These are phyloP conservation scores for Suricata suricatta DNA, from an alignment of 2,113 vertebrate species.

Conservation along the genomic window DNA sequence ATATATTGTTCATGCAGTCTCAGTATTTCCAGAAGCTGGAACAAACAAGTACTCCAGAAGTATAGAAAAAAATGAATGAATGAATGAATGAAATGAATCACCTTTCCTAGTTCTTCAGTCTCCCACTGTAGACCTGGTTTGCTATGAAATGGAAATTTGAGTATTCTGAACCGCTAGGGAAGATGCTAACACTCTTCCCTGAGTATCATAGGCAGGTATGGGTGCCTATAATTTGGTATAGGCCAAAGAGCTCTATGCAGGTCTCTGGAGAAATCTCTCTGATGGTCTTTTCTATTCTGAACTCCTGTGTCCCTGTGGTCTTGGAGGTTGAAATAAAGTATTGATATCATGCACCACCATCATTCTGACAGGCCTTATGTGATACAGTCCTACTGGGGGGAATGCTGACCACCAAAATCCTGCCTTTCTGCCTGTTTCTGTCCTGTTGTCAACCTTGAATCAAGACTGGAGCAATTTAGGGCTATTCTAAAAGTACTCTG, in stretches of 20 bases:
- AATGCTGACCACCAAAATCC: background rate
- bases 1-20: background rate
- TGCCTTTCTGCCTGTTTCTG: constrained; percentile 22
- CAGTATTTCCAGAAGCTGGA: background rate
- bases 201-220: background rate
- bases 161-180: background rate
- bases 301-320: constrained; percentile 34
- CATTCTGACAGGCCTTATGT: background rate
- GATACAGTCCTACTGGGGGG: background rate
- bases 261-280: constrained; percentile 6
- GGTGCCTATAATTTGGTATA: background rate
- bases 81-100: background rate
- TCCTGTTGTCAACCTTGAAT: constrained; percentile 49
- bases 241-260: background rate
- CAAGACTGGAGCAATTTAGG: constrained; percentile 47
- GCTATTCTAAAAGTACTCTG: constrained; percentile 66
- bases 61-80: background rate
- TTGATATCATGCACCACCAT: constrained; percentile 14
- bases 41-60: background rate
- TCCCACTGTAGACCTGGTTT: background rate
- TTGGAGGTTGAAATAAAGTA: constrained; percentile 47
- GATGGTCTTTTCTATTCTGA: constrained; percentile 29
- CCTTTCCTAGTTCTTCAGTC: background rate
- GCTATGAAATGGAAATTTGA: background rate
- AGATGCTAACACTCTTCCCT: background rate